Evolutionary conservation across 2,888 invertebrate species (phyloP).

Genomic region (Limnephilus marmoratus): DNA sequence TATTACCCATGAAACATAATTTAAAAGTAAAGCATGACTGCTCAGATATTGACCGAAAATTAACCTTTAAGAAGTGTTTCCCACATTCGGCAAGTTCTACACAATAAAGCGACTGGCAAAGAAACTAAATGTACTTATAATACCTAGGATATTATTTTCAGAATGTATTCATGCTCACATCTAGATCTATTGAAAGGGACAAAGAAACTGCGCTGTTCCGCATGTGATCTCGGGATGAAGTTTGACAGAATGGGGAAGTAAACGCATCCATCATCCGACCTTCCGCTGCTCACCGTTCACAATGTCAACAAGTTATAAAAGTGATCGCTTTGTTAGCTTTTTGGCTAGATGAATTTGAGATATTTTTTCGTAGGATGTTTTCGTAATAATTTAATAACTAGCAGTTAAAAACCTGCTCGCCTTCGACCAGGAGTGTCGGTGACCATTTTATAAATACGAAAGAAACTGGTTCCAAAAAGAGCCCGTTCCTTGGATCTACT

Average conservation of each 20-base stretch:
- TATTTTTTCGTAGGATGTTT: background rate
- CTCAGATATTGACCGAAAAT: background rate
- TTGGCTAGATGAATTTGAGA: background rate
- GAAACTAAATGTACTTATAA: background rate
- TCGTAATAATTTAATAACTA: background rate
- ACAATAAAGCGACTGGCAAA: background rate
- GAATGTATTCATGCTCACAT: background rate
- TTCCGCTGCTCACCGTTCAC: slow-evolving; percentile 47
- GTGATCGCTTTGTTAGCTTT: slow-evolving; percentile 31
- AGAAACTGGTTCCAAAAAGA: too few relatives aligned
- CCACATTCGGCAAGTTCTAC: background rate
- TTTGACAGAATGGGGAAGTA: slow-evolving; percentile 43
- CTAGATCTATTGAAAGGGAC: slow-evolving; percentile 20
- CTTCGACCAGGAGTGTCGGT: too few relatives aligned
- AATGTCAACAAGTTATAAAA: slow-evolving; percentile 59
- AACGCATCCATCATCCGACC: slow-evolving; percentile 58
- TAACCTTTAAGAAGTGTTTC: background rate
- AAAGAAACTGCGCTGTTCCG: slow-evolving; percentile 33
- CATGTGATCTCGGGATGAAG: slow-evolving; percentile 54
- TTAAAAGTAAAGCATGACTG: background rate
- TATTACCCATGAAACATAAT: background rate
- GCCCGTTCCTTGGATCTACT: too few relatives aligned
- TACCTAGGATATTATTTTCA: background rate
- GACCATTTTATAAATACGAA: too few relatives aligned
- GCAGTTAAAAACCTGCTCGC: too few relatives aligned